Conservation (phyloP, 1,140 invertebrate genomes). For the Dendroctonus ponderosae region DNA sequence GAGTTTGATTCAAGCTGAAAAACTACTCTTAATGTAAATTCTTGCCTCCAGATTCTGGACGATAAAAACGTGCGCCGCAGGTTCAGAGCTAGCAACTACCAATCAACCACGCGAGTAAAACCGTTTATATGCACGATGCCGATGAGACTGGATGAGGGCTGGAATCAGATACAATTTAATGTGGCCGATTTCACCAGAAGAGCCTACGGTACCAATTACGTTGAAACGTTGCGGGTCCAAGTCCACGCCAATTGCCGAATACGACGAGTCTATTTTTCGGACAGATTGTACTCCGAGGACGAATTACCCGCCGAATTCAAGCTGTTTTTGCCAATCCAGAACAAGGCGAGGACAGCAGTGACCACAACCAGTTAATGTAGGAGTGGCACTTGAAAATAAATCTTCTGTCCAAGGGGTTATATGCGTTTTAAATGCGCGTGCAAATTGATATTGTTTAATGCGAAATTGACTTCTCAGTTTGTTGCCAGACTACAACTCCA, state of each 20-base stretch:
- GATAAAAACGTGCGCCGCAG: conserved; percentile 95
- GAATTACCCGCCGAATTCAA: conserved; percentile 99
- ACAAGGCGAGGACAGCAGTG: conserved; percentile 43
- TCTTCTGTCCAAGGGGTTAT: too few species aligned
- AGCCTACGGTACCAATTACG: conserved; percentile 99
- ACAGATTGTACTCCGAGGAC: conserved; percentile 97
- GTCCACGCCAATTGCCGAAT: conserved; percentile 99
- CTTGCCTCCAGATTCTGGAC: conserved; percentile 78
- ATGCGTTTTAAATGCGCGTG: too few species aligned
- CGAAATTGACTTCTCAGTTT: too few species aligned
- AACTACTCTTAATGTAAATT: neutral
- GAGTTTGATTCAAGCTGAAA: too few species aligned
- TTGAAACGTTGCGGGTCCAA: conserved; percentile 95
- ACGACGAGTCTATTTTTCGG: conserved; percentile 97
- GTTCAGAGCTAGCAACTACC: conserved; percentile 97
- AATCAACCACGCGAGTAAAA: conserved; percentile 95
- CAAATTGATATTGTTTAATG: too few species aligned
- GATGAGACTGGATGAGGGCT: conserved; percentile 96
- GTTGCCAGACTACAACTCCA: too few species aligned
- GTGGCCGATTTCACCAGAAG: conserved; percentile 96
- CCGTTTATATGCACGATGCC: conserved; percentile 99
- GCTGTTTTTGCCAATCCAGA: conserved; percentile 83
- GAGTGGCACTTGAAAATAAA: neutral
- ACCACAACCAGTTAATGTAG: conserved; percentile 21
- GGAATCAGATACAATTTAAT: conserved; percentile 99